Percentiles rank a stretch among this genome's conserved stretches.
phyloP scores from a whole-genome alignment of 2,113 vertebrate species.

The Peromyscus polionotus region DNA sequence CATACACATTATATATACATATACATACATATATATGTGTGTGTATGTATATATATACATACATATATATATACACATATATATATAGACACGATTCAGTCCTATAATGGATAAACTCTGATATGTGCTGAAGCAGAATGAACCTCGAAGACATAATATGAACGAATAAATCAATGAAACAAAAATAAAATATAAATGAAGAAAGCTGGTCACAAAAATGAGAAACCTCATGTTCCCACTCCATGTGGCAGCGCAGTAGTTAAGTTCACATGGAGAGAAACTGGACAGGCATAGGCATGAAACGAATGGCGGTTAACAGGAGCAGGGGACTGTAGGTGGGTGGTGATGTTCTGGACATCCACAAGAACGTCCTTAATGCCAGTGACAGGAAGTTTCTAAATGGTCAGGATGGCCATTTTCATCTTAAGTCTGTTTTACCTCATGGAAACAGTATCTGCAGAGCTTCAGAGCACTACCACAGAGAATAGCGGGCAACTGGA shows the following conservation, averaged over 20 bases:
- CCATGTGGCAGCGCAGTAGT: not conserved
- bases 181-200: not conserved
- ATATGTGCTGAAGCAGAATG: not conserved
- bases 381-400: not conserved
- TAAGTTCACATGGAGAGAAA: not conserved
- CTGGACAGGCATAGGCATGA: not conserved
- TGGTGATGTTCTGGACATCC: not conserved
- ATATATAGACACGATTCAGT: not conserved
- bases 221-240: not conserved
- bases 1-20: not conserved
- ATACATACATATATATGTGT: no score
- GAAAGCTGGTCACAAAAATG: not conserved
- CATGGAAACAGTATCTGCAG: not conserved
- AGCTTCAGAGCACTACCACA: not conserved
- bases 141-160: not conserved
- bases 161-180: not conserved
- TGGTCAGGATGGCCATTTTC: not conserved
- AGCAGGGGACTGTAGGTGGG: not conserved
- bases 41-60: no score
- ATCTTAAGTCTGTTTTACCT: not conserved
- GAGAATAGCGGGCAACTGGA: fast-evolving
- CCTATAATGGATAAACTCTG: not conserved
- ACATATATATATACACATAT: no score
- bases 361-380: not conserved
- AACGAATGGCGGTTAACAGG: not conserved